Percentiles rank a stretch among this genome's conserved stretches.
phyloP scores from a whole-genome alignment of 2,797 vertebrate species.

The Myioborus miniatus region DNA sequence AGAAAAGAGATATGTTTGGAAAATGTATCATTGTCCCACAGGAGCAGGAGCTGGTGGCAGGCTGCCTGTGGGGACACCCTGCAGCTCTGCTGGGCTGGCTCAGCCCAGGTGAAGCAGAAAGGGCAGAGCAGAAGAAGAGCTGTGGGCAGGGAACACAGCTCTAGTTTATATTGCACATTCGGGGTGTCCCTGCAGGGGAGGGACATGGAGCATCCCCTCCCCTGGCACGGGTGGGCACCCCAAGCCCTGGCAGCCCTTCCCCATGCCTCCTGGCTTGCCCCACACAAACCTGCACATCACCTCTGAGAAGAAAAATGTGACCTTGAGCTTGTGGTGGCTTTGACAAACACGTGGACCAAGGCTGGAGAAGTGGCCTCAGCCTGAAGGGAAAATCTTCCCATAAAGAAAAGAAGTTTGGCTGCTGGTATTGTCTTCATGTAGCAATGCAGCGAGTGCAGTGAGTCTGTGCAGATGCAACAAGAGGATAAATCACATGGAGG shows the following conservation, averaged over 20 bases:
- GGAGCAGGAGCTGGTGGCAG: neutral
- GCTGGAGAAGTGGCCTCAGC: neutral
- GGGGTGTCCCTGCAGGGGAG: neutral
- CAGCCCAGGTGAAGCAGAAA: neutral
- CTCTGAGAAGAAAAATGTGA: neutral
- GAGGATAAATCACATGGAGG: fast-evolving
- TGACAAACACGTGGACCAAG: neutral
- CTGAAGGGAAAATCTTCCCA: neutral
- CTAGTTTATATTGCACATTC: neutral
- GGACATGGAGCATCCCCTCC: neutral
- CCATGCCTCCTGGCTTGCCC: neutral
- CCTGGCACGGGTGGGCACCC: neutral
- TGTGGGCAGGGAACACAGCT: neutral
- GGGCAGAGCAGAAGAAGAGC: neutral
- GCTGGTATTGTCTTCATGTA: neutral
- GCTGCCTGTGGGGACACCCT: fast-evolving
- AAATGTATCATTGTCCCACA: fast-evolving
- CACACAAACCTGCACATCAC: neutral
- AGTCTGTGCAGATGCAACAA: neutral
- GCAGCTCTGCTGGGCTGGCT: neutral
- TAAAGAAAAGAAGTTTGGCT: neutral
- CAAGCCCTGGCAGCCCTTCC: neutral
- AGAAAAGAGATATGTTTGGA: neutral
- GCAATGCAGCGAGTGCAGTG: neutral
- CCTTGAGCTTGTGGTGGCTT: neutral